These are phyloP conservation scores for Lapara coniferarum DNA, from an alignment of 2,888 invertebrate species.

Conservation along the genomic window DNA sequence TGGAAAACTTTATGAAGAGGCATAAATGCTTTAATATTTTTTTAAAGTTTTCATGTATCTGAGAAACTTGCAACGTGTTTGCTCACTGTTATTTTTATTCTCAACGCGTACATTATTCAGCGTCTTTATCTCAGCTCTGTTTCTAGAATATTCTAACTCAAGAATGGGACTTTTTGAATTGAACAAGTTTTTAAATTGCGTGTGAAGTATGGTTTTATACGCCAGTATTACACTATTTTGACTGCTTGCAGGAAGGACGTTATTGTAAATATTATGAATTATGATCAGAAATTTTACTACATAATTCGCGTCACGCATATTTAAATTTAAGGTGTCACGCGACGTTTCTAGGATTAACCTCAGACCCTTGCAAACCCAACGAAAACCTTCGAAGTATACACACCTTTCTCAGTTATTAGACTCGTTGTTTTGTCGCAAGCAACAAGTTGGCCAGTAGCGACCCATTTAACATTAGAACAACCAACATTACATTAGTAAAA, in stretches of 20 bases:
- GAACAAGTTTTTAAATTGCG: background rate
- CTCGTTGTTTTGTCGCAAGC: constrained; percentile 5
- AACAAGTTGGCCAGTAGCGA: constrained; percentile 37
- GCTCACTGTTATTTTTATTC: background rate
- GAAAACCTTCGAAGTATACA: background rate
- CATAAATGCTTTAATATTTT: background rate
- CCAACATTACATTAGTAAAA: constrained; percentile 49
- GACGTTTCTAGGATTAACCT: background rate
- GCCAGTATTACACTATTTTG: background rate
- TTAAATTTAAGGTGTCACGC: background rate
- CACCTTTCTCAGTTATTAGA: background rate
- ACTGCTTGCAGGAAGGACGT: background rate
- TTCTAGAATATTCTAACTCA: background rate
- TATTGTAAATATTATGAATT: background rate
- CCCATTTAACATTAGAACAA: constrained; percentile 46
- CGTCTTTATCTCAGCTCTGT: background rate
- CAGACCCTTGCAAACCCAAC: no score
- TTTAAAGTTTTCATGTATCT: background rate
- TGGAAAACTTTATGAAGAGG: background rate
- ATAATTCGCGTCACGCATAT: background rate
- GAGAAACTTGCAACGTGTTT: background rate
- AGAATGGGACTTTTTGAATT: background rate
- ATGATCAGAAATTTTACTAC: background rate
- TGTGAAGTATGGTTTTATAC: background rate
- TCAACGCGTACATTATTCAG: background rate